These are phyloP conservation scores for Fringilla coelebs DNA, from an alignment of 2,797 vertebrate species.

Conservation along the genomic window DNA sequence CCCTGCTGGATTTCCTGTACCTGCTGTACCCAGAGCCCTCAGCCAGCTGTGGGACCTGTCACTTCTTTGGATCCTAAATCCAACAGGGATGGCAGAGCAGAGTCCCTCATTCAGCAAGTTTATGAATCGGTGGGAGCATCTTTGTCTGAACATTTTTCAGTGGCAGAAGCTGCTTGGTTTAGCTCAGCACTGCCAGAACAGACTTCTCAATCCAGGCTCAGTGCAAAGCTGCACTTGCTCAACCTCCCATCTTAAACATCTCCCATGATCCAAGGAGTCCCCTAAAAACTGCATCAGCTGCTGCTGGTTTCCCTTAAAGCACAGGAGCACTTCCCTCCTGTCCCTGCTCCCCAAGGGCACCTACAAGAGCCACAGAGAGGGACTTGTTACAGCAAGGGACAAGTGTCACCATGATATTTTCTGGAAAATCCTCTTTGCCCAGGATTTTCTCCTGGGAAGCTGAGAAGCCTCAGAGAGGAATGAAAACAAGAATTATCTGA, in stretches of 20 bases:
- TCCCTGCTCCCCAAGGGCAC: neutral
- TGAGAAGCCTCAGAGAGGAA: too few species aligned
- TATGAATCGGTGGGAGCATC: neutral
- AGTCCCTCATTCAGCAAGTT: neutral
- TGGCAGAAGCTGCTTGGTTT: neutral
- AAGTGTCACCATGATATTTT: too few species aligned
- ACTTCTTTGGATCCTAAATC: neutral
- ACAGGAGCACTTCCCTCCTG: neutral
- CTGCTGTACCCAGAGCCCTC: neutral
- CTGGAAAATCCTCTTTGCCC: too few species aligned
- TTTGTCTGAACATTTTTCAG: neutral
- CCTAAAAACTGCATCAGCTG: neutral
- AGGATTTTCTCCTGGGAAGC: too few species aligned
- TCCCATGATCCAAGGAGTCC: neutral
- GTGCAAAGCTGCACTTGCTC: neutral
- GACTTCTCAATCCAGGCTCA: neutral
- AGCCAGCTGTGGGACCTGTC: neutral
- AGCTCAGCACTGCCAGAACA: neutral
- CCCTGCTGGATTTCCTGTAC: neutral
- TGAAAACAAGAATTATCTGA: too few species aligned
- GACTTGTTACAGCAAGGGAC: neutral
- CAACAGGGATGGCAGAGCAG: neutral
- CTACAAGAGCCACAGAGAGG: fast-evolving
- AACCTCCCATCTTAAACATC: neutral
- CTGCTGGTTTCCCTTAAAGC: neutral